These are phyloP conservation scores for Oligia strigilis DNA, from an alignment of 2,888 invertebrate genomes.

Conservation along the genomic window DNA sequence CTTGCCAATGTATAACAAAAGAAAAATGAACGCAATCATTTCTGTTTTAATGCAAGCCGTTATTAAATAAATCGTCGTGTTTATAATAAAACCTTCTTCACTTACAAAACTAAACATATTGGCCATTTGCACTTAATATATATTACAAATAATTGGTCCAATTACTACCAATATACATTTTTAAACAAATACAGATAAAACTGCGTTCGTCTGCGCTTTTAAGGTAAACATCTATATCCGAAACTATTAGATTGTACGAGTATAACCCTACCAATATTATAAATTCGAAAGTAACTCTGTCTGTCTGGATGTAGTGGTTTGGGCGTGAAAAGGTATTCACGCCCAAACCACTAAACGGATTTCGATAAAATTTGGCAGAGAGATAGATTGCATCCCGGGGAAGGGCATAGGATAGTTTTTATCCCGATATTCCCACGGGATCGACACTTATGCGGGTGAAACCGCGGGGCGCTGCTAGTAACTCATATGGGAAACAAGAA, in stretches of 20 bases:
- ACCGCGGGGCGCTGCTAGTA: no score
- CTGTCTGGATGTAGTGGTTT: no score
- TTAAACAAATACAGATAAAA: slow-evolving; percentile 29
- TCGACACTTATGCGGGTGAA: no score
- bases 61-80: slow-evolving; percentile 31
- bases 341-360: no score
- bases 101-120: slow-evolving; percentile 36
- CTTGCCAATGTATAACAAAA: not conserved
- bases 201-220: slow-evolving; percentile 21
- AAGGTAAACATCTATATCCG: slow-evolving; percentile 37
- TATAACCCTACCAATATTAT: no score
- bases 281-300: no score
- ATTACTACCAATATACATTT: slow-evolving; percentile 36
- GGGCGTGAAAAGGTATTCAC: no score
- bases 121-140: slow-evolving; percentile 19
- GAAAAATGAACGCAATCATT: not conserved
- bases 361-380: no score
- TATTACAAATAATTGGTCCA: slow-evolving; percentile 44
- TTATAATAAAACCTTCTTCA: slow-evolving; percentile 37
- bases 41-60: slow-evolving; percentile 15
- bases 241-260: slow-evolving; percentile 10
- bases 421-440: no score
- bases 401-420: no score
- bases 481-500: no score
- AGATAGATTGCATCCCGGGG: no score